These are phyloP conservation scores for Axea sp. DNA, from an alignment of 2,888 invertebrate species.

Conservation along the genomic window DNA sequence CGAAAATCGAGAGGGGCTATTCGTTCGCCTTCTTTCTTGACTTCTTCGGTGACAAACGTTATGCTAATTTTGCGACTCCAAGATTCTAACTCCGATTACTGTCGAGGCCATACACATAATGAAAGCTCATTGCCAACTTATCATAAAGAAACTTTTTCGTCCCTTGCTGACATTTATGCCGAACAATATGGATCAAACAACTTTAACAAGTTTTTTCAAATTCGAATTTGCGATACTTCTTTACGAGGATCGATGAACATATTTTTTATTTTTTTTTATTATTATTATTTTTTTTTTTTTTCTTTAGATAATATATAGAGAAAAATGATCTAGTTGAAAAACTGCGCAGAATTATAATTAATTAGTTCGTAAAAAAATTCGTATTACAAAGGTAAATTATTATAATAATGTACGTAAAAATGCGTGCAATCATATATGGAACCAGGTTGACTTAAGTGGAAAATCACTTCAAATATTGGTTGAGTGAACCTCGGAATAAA, in stretches of 20 bases:
- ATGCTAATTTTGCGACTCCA: conserved; percentile 54
- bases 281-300: too few relatives aligned
- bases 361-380: background rate
- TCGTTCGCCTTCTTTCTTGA: conserved; percentile 35
- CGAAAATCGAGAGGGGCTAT: conserved; percentile 40
- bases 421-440: too few relatives aligned
- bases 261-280: too few relatives aligned
- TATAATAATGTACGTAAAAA: too few relatives aligned
- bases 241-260: too few relatives aligned
- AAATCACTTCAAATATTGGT: too few relatives aligned
- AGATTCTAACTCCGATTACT: conserved; percentile 29
- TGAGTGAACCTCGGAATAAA: too few relatives aligned
- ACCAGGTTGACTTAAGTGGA: too few relatives aligned
- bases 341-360: too few relatives aligned
- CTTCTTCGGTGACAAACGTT: conserved; percentile 56
- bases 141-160: conserved; percentile 38
- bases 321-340: too few relatives aligned
- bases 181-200: conserved; percentile 53
- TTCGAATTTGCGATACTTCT: conserved; percentile 38
- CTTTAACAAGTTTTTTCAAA: conserved; percentile 30
- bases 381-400: too few relatives aligned
- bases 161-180: conserved; percentile 25
- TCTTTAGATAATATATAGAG: too few relatives aligned
- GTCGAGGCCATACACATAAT: conserved; percentile 38
- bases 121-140: conserved; percentile 48